Conservation (phyloP, 2,888 invertebrate species). For the Hesperia comma region DNA sequence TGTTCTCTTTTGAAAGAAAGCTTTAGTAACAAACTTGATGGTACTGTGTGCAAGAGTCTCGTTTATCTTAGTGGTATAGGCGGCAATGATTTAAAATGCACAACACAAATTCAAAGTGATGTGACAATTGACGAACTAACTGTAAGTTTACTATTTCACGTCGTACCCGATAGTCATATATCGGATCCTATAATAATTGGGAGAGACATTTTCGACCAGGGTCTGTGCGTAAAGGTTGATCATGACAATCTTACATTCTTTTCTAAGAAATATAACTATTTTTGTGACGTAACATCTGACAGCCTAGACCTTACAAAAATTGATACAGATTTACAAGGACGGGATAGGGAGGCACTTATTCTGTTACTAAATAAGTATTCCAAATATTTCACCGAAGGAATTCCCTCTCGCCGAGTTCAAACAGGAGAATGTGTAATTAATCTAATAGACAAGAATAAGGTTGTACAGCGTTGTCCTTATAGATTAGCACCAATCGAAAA, state of each 20-base stretch:
- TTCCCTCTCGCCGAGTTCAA: background rate
- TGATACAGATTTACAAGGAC: constrained; percentile 39
- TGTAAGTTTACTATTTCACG: constrained; percentile 31
- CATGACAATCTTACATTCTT: constrained; percentile 25
- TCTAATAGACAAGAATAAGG: background rate
- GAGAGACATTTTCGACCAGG: constrained; percentile 38
- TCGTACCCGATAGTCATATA: constrained; percentile 33
- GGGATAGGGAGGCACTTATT: constrained; percentile 32
- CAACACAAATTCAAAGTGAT: constrained; percentile 16
- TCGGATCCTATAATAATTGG: constrained; percentile 35
- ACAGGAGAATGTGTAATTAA: background rate
- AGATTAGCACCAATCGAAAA: constrained; percentile 43
- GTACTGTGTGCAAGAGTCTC: constrained; percentile 38
- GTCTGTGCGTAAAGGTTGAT: constrained; percentile 35
- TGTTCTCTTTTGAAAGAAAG: constrained; percentile 20
- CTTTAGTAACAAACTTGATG: constrained; percentile 29
- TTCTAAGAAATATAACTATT: background rate
- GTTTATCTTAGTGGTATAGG: constrained; percentile 45
- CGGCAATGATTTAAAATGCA: constrained; percentile 38
- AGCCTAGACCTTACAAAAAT: constrained; percentile 32
- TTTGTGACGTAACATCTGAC: background rate
- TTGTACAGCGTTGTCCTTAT: constrained; percentile 41
- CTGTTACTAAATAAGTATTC: constrained; percentile 42
- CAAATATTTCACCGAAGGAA: constrained; percentile 24
- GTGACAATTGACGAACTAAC: constrained; percentile 16